phyloP scores from a whole-genome alignment of 2,113 vertebrate species.

The Syngnathus typhle region DNA sequence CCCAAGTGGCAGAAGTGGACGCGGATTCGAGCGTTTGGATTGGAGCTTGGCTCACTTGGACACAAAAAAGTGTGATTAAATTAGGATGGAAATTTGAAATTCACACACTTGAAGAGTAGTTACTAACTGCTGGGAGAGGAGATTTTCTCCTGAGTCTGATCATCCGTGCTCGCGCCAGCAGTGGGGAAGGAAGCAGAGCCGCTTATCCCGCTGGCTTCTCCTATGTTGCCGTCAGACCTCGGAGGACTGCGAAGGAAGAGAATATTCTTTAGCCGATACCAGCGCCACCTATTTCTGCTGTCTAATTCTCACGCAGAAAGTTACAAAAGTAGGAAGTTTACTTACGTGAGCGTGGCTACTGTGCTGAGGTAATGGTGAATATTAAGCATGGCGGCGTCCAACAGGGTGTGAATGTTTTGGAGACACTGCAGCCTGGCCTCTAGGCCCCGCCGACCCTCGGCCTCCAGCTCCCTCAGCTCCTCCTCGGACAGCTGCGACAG shows the following conservation, averaged over 20 bases:
- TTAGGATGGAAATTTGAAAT: background rate
- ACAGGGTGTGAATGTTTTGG: constrained; percentile 90
- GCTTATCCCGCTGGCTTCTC: constrained; percentile 33
- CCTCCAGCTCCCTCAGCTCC: constrained; percentile 85
- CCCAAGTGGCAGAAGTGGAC: constrained; percentile 29
- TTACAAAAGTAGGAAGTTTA: background rate
- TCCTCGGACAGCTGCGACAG: constrained; percentile 83
- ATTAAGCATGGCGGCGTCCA: constrained; percentile 92
- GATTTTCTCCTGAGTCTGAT: constrained; percentile 28
- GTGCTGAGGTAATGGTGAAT: constrained; percentile 94
- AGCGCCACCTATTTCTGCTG: background rate
- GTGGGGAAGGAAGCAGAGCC: constrained; percentile 25
- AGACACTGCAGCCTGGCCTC: constrained; percentile 89
- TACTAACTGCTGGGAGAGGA: constrained; percentile 50
- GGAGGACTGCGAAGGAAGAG: constrained; percentile 58
- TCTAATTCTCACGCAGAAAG: too few species aligned
- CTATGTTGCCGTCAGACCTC: constrained; percentile 39
- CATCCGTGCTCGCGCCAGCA: constrained; percentile 24
- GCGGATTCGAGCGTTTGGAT: constrained; percentile 58
- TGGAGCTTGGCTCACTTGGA: constrained; percentile 27
- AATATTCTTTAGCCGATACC: background rate
- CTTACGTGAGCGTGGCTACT: constrained; percentile 78
- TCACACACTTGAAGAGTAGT: background rate
- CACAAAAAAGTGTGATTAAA: constrained; percentile 29
- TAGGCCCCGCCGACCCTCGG: constrained; percentile 83